phyloP scores from a whole-genome alignment of 2,888 invertebrate genomes.

The Leptinotarsa rubiginosa region DNA sequence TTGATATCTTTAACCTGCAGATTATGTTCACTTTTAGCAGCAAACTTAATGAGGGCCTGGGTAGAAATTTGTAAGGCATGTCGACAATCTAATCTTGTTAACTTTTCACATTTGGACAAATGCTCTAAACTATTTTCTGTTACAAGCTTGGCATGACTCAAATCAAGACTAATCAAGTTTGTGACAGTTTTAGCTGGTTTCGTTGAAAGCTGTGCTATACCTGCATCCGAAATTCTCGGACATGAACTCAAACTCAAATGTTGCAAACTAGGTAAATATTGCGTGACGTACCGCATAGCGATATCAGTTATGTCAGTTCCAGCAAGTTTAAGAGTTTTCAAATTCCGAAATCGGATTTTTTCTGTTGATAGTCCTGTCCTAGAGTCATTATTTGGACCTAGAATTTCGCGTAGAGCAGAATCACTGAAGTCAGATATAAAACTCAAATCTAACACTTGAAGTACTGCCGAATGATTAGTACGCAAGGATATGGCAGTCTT shows the following conservation, averaged over 20 bases:
- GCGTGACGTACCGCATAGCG: slow-evolving; percentile 80
- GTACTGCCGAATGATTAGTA: slow-evolving; percentile 71
- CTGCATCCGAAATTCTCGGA: slow-evolving; percentile 89
- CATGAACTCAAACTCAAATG: slow-evolving; percentile 88
- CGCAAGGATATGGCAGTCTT: slow-evolving; percentile 83
- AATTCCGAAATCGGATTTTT: slow-evolving; percentile 80
- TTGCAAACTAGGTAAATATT: slow-evolving; percentile 80
- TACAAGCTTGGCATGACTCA: slow-evolving; percentile 84
- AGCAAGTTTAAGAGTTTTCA: slow-evolving; percentile 81
- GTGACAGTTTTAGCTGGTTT: slow-evolving; percentile 77
- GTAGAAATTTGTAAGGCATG: slow-evolving; percentile 85
- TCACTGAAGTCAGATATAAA: slow-evolving; percentile 90
- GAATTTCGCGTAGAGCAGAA: slow-evolving; percentile 83
- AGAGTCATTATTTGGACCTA: slow-evolving; percentile 89
- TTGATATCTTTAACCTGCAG: slow-evolving; percentile 84
- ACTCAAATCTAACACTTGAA: slow-evolving; percentile 77
- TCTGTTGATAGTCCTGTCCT: slow-evolving; percentile 81
- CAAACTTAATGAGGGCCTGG: slow-evolving; percentile 86
- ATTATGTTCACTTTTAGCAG: slow-evolving; percentile 83
- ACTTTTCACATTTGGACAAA: slow-evolving; percentile 79
- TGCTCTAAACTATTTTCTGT: slow-evolving; percentile 88
- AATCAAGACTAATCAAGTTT: slow-evolving; percentile 79
- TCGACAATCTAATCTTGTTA: slow-evolving; percentile 80
- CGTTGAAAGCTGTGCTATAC: slow-evolving; percentile 87
- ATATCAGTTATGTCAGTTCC: slow-evolving; percentile 93